Evolutionary conservation across 1,140 invertebrate species (phyloP).

Genomic region (Habropoda laboriosa): DNA sequence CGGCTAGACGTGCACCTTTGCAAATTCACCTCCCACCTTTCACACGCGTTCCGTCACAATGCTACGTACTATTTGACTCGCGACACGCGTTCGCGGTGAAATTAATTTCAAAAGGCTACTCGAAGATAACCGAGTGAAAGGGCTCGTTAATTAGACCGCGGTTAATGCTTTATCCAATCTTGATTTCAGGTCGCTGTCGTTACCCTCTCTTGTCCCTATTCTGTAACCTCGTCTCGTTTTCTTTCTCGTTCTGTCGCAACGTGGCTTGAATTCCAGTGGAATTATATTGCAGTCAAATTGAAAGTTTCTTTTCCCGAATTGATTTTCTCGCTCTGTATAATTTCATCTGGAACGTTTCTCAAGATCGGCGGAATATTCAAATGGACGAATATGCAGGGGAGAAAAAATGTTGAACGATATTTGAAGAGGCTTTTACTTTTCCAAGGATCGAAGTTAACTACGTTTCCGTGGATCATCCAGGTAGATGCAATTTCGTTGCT

Average conservation of each 20-base stretch:
- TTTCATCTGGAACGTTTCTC: not conserved
- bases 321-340: too few relatives aligned
- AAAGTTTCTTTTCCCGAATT: too few relatives aligned
- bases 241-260: not conserved
- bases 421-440: not conserved
- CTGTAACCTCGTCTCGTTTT: not conserved
- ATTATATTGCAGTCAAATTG: conserved; percentile 6
- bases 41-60: not conserved
- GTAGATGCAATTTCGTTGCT: not conserved
- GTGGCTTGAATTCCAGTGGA: not conserved
- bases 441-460: not conserved
- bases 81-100: conserved; percentile 25
- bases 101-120: conserved; percentile 55
- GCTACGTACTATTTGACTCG: not conserved
- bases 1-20: not conserved
- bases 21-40: conserved; percentile 1
- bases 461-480: not conserved
- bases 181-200: not conserved
- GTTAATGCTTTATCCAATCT: conserved; percentile 58
- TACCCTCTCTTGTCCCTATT: too few relatives aligned
- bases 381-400: too few relatives aligned
- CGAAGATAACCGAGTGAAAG: conserved; percentile 50
- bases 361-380: not conserved
- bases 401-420: not conserved
- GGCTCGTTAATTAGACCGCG: conserved; percentile 59